Evolutionary conservation across 2,797 vertebrate genomes (phyloP), one percentile per base, ranked within the genome.

Genomic region (Neosalanx taihuensis): DNA sequence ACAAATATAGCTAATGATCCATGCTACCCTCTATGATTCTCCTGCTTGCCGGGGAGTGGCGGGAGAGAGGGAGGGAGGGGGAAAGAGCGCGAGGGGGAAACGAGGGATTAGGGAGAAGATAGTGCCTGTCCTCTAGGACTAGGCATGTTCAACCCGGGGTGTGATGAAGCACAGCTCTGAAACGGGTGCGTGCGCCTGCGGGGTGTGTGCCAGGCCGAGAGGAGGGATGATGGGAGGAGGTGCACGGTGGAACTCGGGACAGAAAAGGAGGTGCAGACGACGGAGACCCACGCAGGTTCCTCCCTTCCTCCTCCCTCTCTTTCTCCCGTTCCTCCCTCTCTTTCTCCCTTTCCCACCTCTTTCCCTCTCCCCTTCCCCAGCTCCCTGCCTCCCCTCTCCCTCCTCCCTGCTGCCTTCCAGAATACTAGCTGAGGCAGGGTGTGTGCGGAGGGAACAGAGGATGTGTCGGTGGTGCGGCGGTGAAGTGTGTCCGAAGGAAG

Each of bases 381-480:
- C 35, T 35, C n/a, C 62, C 61, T 3, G 9, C 69, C 23, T 6
- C 12, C 4, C 13, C 30, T 3, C 66, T 53, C 26, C 46, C 9
- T 33, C 51, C 64, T 37, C 46, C 29, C 71, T 70, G 70, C 57
- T n/a, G 79, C 80, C 87, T 89, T 91, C 90, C 84, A 85, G 89
- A 84, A 86, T 78, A 90, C 93, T 95, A 94, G 94, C 94, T 95
- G 94, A 93, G 90, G 73, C 69, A 85, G 91, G 88, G 92, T 88
- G 86, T 77, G 82, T 46, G 41, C 3, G 91, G 88, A 84, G 90
- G 84, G 91, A 92, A 90, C 90, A 94, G 92, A 93, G 84, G 51
- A 94, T 91, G 92, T 92, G 93, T 92, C 93, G 93, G 93, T 91
- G 91, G 90, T 91, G 90, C 85, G 82, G 90, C 90, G 88, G 86